A percentile compares a stretch with the other conserved stretches of the same genome.
Evolutionary conservation across 1,140 invertebrate genomes (phyloP).

Genomic region (Drosophila ironensis): DNA sequence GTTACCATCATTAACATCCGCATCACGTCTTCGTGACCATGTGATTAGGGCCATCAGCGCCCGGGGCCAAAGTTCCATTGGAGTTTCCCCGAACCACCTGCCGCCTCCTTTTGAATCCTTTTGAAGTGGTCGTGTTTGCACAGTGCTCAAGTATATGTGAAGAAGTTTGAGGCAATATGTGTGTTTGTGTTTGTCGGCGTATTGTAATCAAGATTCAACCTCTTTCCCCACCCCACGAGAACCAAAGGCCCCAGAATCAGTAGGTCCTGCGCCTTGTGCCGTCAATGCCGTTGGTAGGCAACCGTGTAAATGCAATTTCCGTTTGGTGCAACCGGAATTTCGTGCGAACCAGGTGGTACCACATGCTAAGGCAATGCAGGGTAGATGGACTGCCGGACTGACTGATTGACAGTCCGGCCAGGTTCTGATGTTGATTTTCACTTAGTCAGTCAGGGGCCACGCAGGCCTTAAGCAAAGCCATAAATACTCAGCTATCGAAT

Average conservation of each 20-base stretch:
- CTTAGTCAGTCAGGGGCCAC: too few species aligned
- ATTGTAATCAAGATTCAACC: slow-evolving; percentile 34
- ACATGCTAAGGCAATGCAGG: background rate
- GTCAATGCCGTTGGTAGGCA: slow-evolving; percentile 30
- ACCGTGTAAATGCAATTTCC: slow-evolving; percentile 75
- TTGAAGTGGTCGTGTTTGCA: slow-evolving; percentile 14
- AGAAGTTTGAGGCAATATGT: slow-evolving; percentile 1
- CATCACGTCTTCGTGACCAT: slow-evolving; percentile 33
- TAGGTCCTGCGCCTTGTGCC: background rate
- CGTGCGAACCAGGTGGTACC: slow-evolving; percentile 21
- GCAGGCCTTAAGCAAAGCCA: too few species aligned
- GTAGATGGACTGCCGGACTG: slow-evolving; percentile 29
- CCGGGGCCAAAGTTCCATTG: slow-evolving; percentile 27
- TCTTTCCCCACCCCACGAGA: background rate
- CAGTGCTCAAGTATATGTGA: slow-evolving; percentile 4
- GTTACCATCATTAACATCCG: slow-evolving; percentile 27
- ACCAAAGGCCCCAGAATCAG: slow-evolving; percentile 2
- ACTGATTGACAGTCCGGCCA: background rate
- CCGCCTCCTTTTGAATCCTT: background rate
- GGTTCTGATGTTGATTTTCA: too few species aligned
- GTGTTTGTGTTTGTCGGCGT: slow-evolving; percentile 8
- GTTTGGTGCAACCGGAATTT: slow-evolving; percentile 70
- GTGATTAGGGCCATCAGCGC: slow-evolving; percentile 64
- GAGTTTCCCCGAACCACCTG: background rate
- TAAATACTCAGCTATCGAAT: too few species aligned